These are phyloP conservation scores for Dermolepida albohirtum DNA, from an alignment of 2,888 invertebrate genomes.

Conservation along the genomic window DNA sequence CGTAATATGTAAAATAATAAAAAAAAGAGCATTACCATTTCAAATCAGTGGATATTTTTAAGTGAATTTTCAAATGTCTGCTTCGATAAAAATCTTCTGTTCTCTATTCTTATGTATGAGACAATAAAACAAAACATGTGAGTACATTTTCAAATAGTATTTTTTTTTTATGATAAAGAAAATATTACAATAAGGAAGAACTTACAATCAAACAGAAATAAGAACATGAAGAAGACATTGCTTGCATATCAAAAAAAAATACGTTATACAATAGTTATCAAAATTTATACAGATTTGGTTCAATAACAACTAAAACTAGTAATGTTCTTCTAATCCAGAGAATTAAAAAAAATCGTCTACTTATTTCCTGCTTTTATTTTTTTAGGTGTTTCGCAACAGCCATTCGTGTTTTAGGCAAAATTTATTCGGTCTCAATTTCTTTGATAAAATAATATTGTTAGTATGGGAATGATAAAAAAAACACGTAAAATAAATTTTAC, in stretches of 20 bases:
- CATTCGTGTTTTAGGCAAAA: slow-evolving; percentile 2
- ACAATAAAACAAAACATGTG: slow-evolving; percentile 33
- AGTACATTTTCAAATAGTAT: slow-evolving; percentile 34
- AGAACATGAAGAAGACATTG: slow-evolving; percentile 36
- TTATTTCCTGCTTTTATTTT: background rate
- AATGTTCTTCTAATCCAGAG: slow-evolving; percentile 6
- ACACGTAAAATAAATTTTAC: slow-evolving; percentile 25
- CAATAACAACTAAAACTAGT: slow-evolving; percentile 17
- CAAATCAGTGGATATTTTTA: too few species aligned
- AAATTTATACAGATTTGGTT: slow-evolving; percentile 11
- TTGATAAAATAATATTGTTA: background rate
- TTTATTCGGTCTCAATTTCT: slow-evolving; percentile 1
- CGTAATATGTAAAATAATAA: too few species aligned
- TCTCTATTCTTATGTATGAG: slow-evolving; percentile 20
- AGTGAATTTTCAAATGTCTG: slow-evolving; percentile 26
- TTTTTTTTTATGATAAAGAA: slow-evolving; percentile 33
- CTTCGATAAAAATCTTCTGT: slow-evolving; percentile 27
- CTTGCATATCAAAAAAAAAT: slow-evolving; percentile 24
- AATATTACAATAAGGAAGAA: slow-evolving; percentile 36
- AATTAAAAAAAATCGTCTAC: too few species aligned
- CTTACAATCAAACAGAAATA: slow-evolving; percentile 36
- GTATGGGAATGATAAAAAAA: background rate
- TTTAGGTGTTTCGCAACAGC: background rate
- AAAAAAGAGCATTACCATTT: too few species aligned
- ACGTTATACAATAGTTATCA: slow-evolving; percentile 19